phyloP scores from a whole-genome alignment of 2,888 invertebrate genomes.

The Torymus texanus region DNA sequence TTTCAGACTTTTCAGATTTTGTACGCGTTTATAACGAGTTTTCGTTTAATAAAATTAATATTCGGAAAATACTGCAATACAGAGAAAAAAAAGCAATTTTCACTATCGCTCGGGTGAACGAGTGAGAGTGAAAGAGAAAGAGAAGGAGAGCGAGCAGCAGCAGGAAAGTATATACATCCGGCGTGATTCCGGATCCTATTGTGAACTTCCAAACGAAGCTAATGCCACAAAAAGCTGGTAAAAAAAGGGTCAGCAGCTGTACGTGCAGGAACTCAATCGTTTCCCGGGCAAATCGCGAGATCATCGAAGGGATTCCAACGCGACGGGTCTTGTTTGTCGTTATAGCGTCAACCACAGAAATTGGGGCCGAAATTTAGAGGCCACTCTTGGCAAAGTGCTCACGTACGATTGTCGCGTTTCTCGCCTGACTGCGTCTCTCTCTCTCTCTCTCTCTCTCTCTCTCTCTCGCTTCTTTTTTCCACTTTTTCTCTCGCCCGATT shows the following conservation, averaged over 20 bases:
- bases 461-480: not conserved
- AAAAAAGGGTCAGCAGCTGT: not conserved
- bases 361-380: conserved; percentile 47
- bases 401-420: conserved; percentile 41
- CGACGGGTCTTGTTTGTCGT: not conserved
- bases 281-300: not conserved
- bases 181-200: too few relatives aligned
- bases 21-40: too few relatives aligned
- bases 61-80: too few relatives aligned
- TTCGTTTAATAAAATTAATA: too few relatives aligned
- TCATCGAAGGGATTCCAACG: not conserved
- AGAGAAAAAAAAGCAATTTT: too few relatives aligned
- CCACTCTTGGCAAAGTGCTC: conserved; percentile 41
- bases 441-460: conserved; percentile 16
- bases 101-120: too few relatives aligned
- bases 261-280: not conserved
- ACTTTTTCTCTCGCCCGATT: not conserved
- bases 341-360: conserved; percentile 40
- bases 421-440: conserved; percentile 19
- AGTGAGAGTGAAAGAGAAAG: too few relatives aligned
- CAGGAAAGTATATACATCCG: too few relatives aligned
- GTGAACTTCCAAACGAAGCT: too few relatives aligned
- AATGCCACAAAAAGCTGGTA: too few relatives aligned
- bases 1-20: too few relatives aligned
- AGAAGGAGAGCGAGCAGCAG: too few relatives aligned